These are phyloP conservation scores for Scomber japonicus DNA, from an alignment of 2,113 vertebrate genomes.

Conservation along the genomic window DNA sequence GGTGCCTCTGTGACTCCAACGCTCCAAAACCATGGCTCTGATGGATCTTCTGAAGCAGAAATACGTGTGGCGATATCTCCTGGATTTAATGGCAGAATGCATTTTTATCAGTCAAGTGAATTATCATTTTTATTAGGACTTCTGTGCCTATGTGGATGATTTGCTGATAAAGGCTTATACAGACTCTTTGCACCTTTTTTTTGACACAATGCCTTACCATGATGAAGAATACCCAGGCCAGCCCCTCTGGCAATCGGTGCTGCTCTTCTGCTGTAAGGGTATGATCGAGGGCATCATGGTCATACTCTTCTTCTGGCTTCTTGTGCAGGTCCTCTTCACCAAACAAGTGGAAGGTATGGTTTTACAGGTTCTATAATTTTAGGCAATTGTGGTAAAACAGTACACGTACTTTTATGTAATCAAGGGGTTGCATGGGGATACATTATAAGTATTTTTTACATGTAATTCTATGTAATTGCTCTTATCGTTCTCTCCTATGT, in stretches of 20 bases:
- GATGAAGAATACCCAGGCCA: constrained; percentile 79
- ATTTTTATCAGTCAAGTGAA: constrained; percentile 5
- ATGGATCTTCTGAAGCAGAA: constrained; percentile 12
- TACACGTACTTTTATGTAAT: constrained; percentile 13
- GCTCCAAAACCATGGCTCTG: constrained; percentile 31
- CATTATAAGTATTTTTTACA: neutral
- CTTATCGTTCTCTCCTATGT: constrained; percentile 28
- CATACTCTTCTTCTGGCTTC: constrained; percentile 85
- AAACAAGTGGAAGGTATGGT: constrained; percentile 83
- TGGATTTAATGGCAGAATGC: constrained; percentile 20
- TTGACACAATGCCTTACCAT: constrained; percentile 76
- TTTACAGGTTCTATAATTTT: neutral
- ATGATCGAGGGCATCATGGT: constrained; percentile 87
- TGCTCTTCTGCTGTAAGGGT: constrained; percentile 85
- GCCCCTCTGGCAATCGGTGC: constrained; percentile 84
- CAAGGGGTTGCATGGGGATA: neutral
- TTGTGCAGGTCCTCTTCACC: constrained; percentile 84
- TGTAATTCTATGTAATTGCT: constrained; percentile 9
- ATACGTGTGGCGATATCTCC: neutral
- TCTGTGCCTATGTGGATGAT: constrained; percentile 40
- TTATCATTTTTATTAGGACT: constrained; percentile 6
- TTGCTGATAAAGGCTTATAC: constrained; percentile 22
- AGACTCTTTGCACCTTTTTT: neutral
- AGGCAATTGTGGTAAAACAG: neutral
- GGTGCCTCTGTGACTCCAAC: constrained; percentile 19